These are phyloP conservation scores for Leptonema lineaticorne DNA, from an alignment of 1,140 invertebrate genomes.

Conservation along the genomic window DNA sequence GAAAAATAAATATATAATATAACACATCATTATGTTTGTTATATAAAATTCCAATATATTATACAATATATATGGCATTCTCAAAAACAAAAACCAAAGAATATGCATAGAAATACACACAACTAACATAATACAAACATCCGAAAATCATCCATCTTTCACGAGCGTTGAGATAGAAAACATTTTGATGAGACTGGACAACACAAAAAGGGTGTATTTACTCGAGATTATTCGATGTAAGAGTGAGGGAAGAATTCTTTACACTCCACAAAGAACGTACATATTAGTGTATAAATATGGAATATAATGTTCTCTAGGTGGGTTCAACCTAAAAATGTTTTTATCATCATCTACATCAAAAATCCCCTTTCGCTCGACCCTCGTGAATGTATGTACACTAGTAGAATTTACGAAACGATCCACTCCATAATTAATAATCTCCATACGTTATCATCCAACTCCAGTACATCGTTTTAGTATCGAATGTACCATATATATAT, in stretches of 20 bases:
- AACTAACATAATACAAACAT: no score
- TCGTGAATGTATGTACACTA: background rate
- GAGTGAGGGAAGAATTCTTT: background rate
- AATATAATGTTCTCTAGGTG: background rate
- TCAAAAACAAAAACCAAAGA: no score
- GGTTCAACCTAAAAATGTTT: constrained; percentile 7
- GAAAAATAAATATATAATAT: no score
- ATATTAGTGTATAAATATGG: background rate
- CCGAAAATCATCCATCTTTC: background rate
- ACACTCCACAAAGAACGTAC: background rate
- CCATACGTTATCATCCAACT: background rate
- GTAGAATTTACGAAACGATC: background rate
- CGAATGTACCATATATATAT: no score
- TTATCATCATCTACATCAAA: constrained; percentile 3
- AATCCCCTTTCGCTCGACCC: background rate
- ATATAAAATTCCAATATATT: no score
- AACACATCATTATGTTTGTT: no score
- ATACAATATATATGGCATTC: no score
- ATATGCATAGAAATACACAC: no score
- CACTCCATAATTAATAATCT: constrained; percentile 12
- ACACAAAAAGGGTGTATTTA: background rate
- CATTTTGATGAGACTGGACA: constrained; percentile 14
- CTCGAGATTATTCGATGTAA: constrained; percentile 2
- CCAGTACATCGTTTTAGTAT: background rate
- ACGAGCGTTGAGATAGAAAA: background rate